Evolutionary conservation across 2,113 vertebrate species (phyloP).

Genomic region (Zosterops hypoxanthus): DNA sequence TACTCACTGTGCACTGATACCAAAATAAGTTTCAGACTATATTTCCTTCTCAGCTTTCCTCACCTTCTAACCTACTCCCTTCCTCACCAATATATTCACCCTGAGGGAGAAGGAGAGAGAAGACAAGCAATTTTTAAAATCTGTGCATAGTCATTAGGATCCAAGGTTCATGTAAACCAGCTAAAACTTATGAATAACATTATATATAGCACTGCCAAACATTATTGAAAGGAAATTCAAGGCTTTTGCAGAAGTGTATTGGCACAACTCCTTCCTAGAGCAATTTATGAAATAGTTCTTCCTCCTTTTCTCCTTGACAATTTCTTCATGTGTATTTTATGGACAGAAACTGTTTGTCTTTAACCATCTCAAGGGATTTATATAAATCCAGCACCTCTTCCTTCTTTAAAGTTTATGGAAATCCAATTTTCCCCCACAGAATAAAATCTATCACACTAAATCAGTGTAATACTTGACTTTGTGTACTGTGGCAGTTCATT

Average conservation of each 20-base stretch:
- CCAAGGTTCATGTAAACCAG: not conserved
- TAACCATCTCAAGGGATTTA: not conserved
- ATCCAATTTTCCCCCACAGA: not conserved
- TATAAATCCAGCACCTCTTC: not conserved
- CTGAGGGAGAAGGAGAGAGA: rapidly evolving
- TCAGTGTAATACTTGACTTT: not conserved
- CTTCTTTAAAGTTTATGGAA: not conserved
- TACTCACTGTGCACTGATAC: not conserved
- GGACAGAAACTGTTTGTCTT: not conserved
- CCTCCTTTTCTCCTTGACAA: not conserved
- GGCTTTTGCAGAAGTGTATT: not conserved
- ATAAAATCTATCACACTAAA: not conserved
- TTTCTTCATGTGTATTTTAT: not conserved
- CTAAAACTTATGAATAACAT: not conserved
- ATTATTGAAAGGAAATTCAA: not conserved
- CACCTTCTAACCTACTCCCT: not conserved
- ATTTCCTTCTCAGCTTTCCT: not conserved
- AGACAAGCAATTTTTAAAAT: not conserved
- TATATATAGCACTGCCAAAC: not conserved
- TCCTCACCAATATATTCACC: not conserved
- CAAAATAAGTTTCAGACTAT: not conserved
- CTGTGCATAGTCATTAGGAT: not conserved
- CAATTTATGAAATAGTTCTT: not conserved
- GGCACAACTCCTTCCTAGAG: not conserved
- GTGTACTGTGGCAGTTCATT: not conserved